Evolutionary conservation across 2,797 vertebrate genomes (phyloP).

Genomic region (Ara ararauna): DNA sequence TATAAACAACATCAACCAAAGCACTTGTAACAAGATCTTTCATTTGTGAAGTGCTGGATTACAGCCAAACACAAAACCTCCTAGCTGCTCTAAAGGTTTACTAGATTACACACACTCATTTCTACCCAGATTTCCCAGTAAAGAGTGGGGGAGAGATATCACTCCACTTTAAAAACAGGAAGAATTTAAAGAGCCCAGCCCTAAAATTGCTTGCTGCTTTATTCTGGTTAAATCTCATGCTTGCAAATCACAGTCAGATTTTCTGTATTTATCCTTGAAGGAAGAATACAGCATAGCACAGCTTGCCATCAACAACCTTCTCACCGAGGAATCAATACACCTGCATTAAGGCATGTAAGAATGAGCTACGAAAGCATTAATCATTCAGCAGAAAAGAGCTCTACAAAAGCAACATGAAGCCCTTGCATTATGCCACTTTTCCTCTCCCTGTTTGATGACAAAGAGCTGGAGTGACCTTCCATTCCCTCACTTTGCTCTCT

Average conservation of each 20-base stretch:
- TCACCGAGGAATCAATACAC: neutral
- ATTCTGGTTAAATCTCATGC: neutral
- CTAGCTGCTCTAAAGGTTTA: neutral
- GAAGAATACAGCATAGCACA: neutral
- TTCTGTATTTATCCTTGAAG: neutral
- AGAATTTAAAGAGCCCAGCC: neutral
- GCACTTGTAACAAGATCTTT: neutral
- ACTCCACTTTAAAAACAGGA: neutral
- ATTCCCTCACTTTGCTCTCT: neutral
- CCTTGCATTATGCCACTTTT: neutral
- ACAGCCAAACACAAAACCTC: neutral
- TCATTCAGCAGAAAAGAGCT: neutral
- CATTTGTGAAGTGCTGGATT: neutral
- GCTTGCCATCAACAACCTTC: neutral
- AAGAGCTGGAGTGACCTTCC: neutral
- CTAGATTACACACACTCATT: neutral
- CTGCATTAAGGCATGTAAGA: neutral
- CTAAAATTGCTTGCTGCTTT: neutral
- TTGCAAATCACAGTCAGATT: neutral
- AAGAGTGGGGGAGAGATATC: fast-evolving
- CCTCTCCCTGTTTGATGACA: neutral
- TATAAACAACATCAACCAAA: neutral
- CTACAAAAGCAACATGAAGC: neutral
- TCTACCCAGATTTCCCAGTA: neutral
- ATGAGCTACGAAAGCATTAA: neutral